phyloP scores from a whole-genome alignment of 92 coral and sea anemone species.

The Virgularia gustaviana region DNA sequence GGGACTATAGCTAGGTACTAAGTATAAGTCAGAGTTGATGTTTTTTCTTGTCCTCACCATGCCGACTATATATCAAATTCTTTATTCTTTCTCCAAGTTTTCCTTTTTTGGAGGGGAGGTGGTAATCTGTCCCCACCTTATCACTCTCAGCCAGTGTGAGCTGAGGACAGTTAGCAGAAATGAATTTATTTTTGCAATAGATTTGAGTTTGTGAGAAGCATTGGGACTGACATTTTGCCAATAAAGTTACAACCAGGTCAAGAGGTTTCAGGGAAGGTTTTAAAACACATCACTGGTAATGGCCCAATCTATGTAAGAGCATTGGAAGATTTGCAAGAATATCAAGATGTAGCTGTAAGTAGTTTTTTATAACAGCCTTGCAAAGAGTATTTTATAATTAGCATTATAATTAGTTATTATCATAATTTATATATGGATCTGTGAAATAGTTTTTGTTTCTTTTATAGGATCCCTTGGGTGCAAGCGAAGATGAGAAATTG shows the following conservation, averaged over 20 bases:
- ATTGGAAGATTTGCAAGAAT: neutral
- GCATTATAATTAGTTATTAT: neutral
- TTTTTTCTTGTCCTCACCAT: too few relatives aligned
- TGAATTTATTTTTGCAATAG: neutral
- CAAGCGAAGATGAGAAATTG: too few relatives aligned
- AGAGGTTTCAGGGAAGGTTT: constrained; percentile 29
- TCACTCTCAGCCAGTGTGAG: neutral
- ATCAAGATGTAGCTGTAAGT: neutral
- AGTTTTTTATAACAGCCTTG: neutral
- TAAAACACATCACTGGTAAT: constrained; percentile 40
- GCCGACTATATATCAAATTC: too few relatives aligned
- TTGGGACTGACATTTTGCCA: constrained; percentile 31
- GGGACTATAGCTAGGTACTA: neutral
- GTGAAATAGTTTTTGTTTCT: too few relatives aligned
- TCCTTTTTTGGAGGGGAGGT: neutral
- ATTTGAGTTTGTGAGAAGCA: constrained; percentile 44
- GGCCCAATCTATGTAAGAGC: constrained; percentile 41
- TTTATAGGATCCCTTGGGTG: too few relatives aligned
- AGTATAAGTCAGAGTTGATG: neutral
- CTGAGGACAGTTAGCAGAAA: neutral
- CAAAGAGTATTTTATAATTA: neutral
- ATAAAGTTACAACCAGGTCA: constrained; percentile 8
- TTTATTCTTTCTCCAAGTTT: too few relatives aligned
- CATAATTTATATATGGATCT: too few relatives aligned
- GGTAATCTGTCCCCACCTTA: neutral